Base-by-base conservation (phyloP, 2,797 vertebrate genomes). In the Gymnoscopelus microlampas region DNA sequence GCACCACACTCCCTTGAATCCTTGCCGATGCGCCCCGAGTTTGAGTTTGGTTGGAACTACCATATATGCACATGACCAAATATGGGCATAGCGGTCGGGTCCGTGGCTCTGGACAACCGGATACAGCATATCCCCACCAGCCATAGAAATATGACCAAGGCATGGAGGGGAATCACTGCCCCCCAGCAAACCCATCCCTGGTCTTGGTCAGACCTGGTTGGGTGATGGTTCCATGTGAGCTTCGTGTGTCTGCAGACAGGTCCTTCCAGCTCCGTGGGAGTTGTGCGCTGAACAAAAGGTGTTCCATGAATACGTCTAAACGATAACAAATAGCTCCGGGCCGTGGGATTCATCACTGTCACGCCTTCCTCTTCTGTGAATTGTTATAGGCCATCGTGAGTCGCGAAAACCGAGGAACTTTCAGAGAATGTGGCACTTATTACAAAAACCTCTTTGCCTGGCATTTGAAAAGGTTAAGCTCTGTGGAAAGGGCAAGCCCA, bases 381-480 rank as follows among this genome's bases (percentile, higher is more conserved):
- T 59, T 63, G 74, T 80, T 86, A 85, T 87, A 88, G 90, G 88
- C 90, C 90, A 89, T 78, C 70, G 77, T 51, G 29, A 81, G 76
- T 66, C 63, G 63, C 73, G 84, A 89, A 44, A 89, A 87, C 61
- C 82, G 60, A 71, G 66, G 76, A 76, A 64, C 84, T 78, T 87
- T 82, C 82, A 26, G 70, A 87, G 73, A 87, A 81, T 88, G 79
- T 80, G 81, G 77, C 78, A 86, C 82, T 91, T 88, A 78, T 81
- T 86, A 85, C 79, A 87, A 80, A 87, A 86, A 89, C 71, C 81
- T 78, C 79, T 72, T 84, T 77, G 89, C 80, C 87, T 91, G 89
- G 90, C 93, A 91, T 94, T 93, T 91, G 54, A 65, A 93, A 94
- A 93, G 91, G 90, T 93, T 93, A 90, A 89, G 81, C 85, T 89